phyloP scores from a whole-genome alignment of 2,797 vertebrate genomes.

The Sebastes hubbsi region DNA sequence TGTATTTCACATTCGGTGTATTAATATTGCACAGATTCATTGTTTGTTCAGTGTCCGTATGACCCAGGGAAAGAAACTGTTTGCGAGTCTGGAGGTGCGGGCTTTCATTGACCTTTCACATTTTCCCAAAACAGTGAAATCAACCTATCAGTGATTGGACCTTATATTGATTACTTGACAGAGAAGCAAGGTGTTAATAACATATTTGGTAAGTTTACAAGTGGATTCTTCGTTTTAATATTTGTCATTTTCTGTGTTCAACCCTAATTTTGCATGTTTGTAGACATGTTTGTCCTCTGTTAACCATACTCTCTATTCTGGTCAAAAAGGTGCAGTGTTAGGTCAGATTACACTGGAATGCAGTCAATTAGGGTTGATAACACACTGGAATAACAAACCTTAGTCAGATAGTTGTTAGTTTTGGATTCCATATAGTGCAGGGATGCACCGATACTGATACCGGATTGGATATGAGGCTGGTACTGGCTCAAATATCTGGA shows the following conservation, averaged over 20 bases:
- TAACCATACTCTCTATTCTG: not conserved
- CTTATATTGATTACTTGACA: constrained; percentile 90
- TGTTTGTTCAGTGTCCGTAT: too few species aligned
- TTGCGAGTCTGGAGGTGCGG: too few species aligned
- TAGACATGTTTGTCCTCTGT: not conserved
- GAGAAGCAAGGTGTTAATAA: constrained; percentile 85
- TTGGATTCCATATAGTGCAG: not conserved
- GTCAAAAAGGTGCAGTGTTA: not conserved
- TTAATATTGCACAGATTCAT: too few species aligned
- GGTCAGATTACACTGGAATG: not conserved
- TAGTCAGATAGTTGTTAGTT: not conserved
- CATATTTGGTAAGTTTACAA: constrained; percentile 90
- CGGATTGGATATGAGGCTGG: too few species aligned
- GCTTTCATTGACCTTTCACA: not conserved
- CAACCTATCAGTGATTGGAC: constrained; percentile 84
- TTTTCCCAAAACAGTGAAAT: constrained; percentile 84
- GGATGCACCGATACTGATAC: too few species aligned
- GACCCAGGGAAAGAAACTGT: too few species aligned
- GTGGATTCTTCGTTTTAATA: not conserved
- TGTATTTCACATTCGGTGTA: too few species aligned
- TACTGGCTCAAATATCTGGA: too few species aligned
- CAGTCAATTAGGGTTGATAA: not conserved
- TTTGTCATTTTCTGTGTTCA: constrained; percentile 7
- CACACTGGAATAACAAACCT: not conserved
- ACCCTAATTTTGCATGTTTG: not conserved